phyloP scores from a whole-genome alignment of 2,888 invertebrate species.

The Temnothorax ravouxi region DNA sequence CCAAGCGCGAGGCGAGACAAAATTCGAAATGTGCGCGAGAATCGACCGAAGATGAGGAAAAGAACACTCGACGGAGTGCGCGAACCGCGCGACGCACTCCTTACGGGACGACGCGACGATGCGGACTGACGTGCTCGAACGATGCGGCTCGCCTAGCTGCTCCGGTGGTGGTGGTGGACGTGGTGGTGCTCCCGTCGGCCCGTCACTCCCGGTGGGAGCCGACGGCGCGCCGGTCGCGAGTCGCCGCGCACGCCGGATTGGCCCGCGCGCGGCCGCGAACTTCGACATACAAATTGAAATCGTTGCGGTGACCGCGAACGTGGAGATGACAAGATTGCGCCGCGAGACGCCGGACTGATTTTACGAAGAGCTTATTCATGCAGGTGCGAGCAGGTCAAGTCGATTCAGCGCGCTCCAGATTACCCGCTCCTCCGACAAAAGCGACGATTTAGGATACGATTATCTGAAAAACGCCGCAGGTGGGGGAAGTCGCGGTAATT shows the following conservation, averaged over 20 bases:
- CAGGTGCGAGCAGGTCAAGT: neutral
- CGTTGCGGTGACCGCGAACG: neutral
- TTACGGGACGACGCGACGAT: slow-evolving; percentile 73
- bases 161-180: slow-evolving; percentile 49
- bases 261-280: neutral
- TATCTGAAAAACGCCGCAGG: neutral
- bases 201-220: neutral
- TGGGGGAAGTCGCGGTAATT: neutral
- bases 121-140: slow-evolving; percentile 71
- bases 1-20: neutral
- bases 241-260: slow-evolving; percentile 1
- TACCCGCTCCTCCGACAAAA: neutral
- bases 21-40: neutral
- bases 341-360: neutral
- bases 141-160: slow-evolving; percentile 45
- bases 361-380: slow-evolving; percentile 5
- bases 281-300: neutral
- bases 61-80: neutral
- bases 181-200: slow-evolving; percentile 13
- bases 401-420: neutral
- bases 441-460: slow-evolving; percentile 5
- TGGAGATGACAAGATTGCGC: slow-evolving; percentile 20
- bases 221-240: slow-evolving; percentile 23
- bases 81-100: neutral
- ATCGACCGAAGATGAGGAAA: neutral